Base-by-base conservation (phyloP, 2,113 vertebrate genomes). In the Clinocottus analis region DNA sequence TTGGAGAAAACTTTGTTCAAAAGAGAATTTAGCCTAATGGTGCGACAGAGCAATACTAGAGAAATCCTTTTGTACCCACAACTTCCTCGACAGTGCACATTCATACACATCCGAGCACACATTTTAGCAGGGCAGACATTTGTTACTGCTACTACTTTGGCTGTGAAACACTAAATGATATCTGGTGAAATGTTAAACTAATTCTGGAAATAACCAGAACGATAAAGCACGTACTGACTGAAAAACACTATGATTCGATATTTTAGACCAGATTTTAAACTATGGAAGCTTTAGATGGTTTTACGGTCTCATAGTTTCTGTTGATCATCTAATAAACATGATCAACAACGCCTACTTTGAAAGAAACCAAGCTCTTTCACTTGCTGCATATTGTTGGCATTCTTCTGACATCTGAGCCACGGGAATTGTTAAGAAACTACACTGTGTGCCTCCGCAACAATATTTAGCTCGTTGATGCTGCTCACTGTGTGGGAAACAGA, bases 381-480 rank as follows among this genome's bases (percentile, higher is more conserved):
- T 75, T 8, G 0, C 39, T 69, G 58, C 60, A 63, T 73, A 89
- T 82, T 87, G 87, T 82, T 84, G 66, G 61, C 25, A 59, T 61
- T 80, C 19, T 71, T 86, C 62, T 77, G 70, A 73, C 55, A 72
- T 76, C 70, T 69, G 71, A 89, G 73, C 53, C 73, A 66, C 39
- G 31, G 14, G 72, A 80, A 67, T 29, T 41, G 68, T 41, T 70
- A 55, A 80, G 47, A 79, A 85, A 68, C 33, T 12, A 77, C 74
- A 79, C 37, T 6, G 45, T 25, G 72, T n/a, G 72, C 82, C 82
- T 77, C 72, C 87, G 83, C 80, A 83, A 41, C 23, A 77, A 51
- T 31, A 59, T 33, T 62, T 69, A 55, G 7, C 65, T 39, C 58
- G 19, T 45, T 72, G 47, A 65, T 49, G 49, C 31, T 74, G 77